Evolutionary conservation across 2,113 vertebrate genomes (phyloP), one percentile per base, ranked within the genome.

Genomic region (Tursiops truncatus): DNA sequence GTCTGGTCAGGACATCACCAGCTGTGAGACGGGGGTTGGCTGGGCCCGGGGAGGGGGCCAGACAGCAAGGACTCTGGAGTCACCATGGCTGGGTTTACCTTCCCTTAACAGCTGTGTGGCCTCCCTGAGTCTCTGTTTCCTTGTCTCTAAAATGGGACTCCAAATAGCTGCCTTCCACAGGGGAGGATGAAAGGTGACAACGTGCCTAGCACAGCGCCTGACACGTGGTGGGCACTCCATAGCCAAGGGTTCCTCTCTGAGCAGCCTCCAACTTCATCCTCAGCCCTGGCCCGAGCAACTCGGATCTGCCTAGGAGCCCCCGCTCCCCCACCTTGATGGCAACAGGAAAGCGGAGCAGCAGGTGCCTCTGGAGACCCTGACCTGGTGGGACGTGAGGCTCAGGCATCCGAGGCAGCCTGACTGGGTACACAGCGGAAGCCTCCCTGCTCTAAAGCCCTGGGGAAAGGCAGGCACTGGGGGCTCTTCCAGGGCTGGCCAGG

Each of bases 111-210:
- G 73, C 44, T 36, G 5, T 25, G 21, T 5, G 47, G 77, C 7
- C 38, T 94, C 62, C 7, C 15, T 8, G 41, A 83, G 67, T 26
- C 68, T 87, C 33, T 12, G 65, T 91, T 65, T 95, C 73, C 77
- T 86, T 62, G 58, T 53, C 73, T 86, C 60, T 89, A n/a, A 56
- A 68, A 60, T 25, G 31, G 13, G 47, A 13, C 60, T 90, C 31
- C 36, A 67, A 67, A 44, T 6, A 71, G 83, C 67, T 28, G 0
- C 26, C 25, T 63, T 53, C 79, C 84, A 28, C 33, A 13, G 31
- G 21, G 18, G 36, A 41, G 25, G 58, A 33, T 8, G 6, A 62
- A 77, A 92, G 50, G 47, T 3, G 7, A 38, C 47, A 3, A 1
- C 0, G 3, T 1, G 8, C 85, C 84, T 60, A 13, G 23, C 13